These are phyloP conservation scores for Marisa cornuarietis DNA, from an alignment of 1,140 invertebrate genomes.

Conservation along the genomic window DNA sequence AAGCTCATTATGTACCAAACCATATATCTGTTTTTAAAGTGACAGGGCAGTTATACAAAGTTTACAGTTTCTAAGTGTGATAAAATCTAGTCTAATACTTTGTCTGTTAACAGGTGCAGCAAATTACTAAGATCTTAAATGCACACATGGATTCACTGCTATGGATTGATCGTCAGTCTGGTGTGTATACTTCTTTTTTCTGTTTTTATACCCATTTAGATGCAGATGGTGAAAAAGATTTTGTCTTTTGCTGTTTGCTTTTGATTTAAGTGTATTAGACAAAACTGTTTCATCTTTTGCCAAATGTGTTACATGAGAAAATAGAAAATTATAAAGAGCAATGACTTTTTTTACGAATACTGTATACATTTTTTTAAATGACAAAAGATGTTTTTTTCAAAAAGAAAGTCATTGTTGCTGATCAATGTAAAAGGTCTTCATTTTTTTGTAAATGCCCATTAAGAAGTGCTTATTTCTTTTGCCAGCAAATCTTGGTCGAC, in stretches of 20 bases:
- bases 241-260: no score
- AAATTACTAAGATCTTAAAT: constrained; percentile 92
- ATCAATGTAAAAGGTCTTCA: neutral
- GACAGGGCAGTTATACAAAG: neutral
- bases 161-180: constrained; percentile 76
- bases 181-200: constrained; percentile 33
- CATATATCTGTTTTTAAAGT: neutral
- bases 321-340: no score
- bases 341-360: neutral
- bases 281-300: no score
- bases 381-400: neutral
- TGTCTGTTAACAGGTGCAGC: constrained; percentile 76
- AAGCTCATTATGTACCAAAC: neutral
- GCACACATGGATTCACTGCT: constrained; percentile 96
- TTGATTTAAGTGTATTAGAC: no score
- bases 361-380: neutral
- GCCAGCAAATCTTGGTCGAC: constrained; percentile 75
- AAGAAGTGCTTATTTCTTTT: constrained; percentile 20
- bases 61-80: neutral
- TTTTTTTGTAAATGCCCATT: neutral
- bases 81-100: neutral
- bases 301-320: no score
- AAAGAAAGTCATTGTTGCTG: neutral
- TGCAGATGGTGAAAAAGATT: no score
- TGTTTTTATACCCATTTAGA: neutral